Evolutionary conservation across 2,113 vertebrate genomes (phyloP), one percentile per base, ranked within the genome.

Genomic region (Trogon surrucura): DNA sequence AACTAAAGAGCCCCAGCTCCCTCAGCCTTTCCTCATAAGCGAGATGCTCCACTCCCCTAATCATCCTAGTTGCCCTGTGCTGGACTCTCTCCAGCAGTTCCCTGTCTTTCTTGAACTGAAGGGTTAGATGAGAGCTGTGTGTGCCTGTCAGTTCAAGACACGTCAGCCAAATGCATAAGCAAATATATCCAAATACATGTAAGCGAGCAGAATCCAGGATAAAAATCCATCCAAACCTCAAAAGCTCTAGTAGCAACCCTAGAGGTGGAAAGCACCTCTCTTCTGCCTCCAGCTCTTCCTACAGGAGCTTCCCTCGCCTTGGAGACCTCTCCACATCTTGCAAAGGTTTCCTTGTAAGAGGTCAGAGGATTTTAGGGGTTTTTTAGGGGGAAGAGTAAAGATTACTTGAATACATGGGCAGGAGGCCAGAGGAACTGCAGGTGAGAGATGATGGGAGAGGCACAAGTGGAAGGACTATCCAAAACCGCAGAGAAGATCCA

Each of bases 141-240:
- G n/a, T 2, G 1, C 30, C 13, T 56, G 38, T 30, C 20, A 58
- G 72, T 48, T 18, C 30, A 14, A 47, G 27, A 67, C 36, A 12
- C 0, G 0, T 13, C 48, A 44, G 30, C 6, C 20, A 56, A 50
- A 21, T 3, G 3, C 0, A 0, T 13, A 73, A 22, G 78, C 25
- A 92, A 81, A 74, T 30, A 54, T 19, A 14, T 2, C 13, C 58
- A 93, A 87, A 89, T 45, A 29, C 30, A 82, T 21, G n/a, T 66
- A 88, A 88, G 12, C 10, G 6, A 80, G 54, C 2, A 23, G 6
- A 6, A 16, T 27, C 10, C 47, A 58, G 57, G 20, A 20, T 11
- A 64, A 75, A 91, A 85, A 48, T 53, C 51, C 27, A 74, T 0
- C 14, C 11, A 45, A 66, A 89, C 12, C 23, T 30, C 25, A 29